These are phyloP conservation scores for Setophaga kirtlandii DNA, from an alignment of 2,113 vertebrate genomes.

Conservation along the genomic window DNA sequence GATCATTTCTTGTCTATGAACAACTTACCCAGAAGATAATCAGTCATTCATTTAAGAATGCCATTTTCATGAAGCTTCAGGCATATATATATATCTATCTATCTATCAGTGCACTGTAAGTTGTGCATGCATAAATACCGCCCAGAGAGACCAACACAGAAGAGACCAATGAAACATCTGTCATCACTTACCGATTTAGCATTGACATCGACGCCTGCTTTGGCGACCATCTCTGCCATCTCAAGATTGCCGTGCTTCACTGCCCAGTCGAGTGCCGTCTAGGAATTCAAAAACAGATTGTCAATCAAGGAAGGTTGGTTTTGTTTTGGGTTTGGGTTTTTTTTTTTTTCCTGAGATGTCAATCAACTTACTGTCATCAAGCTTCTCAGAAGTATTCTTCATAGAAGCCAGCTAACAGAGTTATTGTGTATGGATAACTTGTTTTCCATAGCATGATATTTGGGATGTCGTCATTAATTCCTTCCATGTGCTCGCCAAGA, in stretches of 20 bases:
- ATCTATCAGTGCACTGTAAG: conserved; percentile 1
- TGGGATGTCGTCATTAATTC: conserved; percentile 22
- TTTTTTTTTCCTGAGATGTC: conserved; percentile 28
- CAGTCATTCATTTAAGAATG: conserved; percentile 27
- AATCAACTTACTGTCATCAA: conserved; percentile 61
- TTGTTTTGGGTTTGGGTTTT: not conserved
- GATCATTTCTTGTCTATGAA: conserved; percentile 10
- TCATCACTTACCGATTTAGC: conserved; percentile 81
- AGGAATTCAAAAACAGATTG: conserved; percentile 65
- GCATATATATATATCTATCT: not conserved
- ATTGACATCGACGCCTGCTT: conserved; percentile 79
- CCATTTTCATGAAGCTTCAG: conserved; percentile 15
- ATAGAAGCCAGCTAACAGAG: conserved; percentile 19
- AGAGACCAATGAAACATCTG: conserved; percentile 72
- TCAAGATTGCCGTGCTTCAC: conserved; percentile 65
- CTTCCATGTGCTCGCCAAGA: not conserved
- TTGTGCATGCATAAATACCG: conserved; percentile 69
- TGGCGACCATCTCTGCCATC: conserved; percentile 77
- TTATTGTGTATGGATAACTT: conserved; percentile 19
- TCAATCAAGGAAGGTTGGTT: conserved; percentile 62
- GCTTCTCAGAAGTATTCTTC: conserved; percentile 44
- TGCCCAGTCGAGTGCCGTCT: conserved; percentile 79
- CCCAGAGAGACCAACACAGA: conserved; percentile 61
- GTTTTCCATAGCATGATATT: conserved; percentile 25
- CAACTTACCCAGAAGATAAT: conserved; percentile 3